Conservation (phyloP, 2,888 invertebrate genomes). For the Synanthedon formicaeformis region DNA sequence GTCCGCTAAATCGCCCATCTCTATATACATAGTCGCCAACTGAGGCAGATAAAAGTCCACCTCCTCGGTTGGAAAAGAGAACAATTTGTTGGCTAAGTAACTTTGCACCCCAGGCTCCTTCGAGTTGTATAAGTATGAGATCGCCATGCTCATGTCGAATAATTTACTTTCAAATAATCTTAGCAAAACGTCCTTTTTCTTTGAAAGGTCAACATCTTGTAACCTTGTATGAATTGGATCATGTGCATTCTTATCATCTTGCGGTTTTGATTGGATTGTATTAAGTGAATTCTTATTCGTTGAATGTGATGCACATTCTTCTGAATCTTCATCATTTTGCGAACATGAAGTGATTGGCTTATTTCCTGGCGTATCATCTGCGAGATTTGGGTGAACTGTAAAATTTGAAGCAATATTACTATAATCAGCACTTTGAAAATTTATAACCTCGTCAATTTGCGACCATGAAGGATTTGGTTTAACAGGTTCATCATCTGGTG, state of each 20-base stretch:
- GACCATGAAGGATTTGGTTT: background rate
- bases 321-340: no score
- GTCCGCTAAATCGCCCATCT: constrained; percentile 97
- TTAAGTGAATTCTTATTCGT: no score
- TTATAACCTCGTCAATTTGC: background rate
- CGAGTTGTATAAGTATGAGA: constrained; percentile 97
- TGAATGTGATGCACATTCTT: no score
- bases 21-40: constrained; percentile 97
- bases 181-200: constrained; percentile 78
- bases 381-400: no score
- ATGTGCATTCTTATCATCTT: constrained; percentile 2
- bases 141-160: constrained; percentile 97
- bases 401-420: no score
- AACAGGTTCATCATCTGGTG: no score
- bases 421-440: background rate
- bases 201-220: constrained; percentile 39
- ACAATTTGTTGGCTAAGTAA: constrained; percentile 97
- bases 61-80: constrained; percentile 90
- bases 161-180: constrained; percentile 97
- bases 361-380: no score
- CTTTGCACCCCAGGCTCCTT: constrained; percentile 98
- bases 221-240: background rate
- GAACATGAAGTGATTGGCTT: no score
- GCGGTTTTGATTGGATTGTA: background rate
- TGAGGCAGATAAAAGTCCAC: constrained; percentile 99